A percentile compares a stretch with the other conserved stretches of the same genome.
phyloP scores from a whole-genome alignment of 2,113 vertebrate genomes.

The Scomber japonicus region DNA sequence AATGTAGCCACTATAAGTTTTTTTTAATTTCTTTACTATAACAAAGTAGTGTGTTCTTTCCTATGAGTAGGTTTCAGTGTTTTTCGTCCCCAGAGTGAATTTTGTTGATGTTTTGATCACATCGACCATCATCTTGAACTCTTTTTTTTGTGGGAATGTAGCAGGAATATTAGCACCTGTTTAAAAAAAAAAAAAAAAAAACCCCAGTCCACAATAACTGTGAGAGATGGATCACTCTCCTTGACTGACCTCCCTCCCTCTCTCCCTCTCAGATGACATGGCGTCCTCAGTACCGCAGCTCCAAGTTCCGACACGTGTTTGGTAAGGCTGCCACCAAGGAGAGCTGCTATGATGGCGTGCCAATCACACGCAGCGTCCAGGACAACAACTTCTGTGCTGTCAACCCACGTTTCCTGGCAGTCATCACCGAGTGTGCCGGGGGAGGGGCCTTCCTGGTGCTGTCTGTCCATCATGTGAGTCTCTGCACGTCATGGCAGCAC shows the following conservation, averaged over 20 bases:
- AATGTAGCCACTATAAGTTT: too few species aligned
- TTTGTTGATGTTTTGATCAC: background rate
- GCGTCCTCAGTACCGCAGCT: slow-evolving; percentile 93
- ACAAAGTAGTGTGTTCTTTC: too few species aligned
- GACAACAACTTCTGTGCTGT: slow-evolving; percentile 96
- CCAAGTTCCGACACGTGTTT: slow-evolving; percentile 96
- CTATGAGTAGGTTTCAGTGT: background rate
- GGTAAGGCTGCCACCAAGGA: slow-evolving; percentile 93
- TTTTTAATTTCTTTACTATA: too few species aligned
- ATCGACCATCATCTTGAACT: background rate
- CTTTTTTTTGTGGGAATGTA: background rate
- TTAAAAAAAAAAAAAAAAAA: too few species aligned
- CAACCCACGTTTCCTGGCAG: slow-evolving; percentile 94
- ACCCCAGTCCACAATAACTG: slow-evolving; percentile 4
- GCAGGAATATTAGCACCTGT: background rate
- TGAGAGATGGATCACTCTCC: slow-evolving; percentile 30
- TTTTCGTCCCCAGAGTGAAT: background rate
- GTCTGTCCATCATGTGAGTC: slow-evolving; percentile 90
- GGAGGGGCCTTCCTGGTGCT: slow-evolving; percentile 95
- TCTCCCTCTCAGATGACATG: slow-evolving; percentile 92
- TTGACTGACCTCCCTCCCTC: slow-evolving; percentile 38
- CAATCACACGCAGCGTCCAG: slow-evolving; percentile 94
- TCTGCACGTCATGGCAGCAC: background rate
- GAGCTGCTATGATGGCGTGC: slow-evolving; percentile 92
- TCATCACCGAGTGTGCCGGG: slow-evolving; percentile 93